Base-by-base conservation (phyloP, 2,888 invertebrate species). In the Drosophila subsilvestris region DNA sequence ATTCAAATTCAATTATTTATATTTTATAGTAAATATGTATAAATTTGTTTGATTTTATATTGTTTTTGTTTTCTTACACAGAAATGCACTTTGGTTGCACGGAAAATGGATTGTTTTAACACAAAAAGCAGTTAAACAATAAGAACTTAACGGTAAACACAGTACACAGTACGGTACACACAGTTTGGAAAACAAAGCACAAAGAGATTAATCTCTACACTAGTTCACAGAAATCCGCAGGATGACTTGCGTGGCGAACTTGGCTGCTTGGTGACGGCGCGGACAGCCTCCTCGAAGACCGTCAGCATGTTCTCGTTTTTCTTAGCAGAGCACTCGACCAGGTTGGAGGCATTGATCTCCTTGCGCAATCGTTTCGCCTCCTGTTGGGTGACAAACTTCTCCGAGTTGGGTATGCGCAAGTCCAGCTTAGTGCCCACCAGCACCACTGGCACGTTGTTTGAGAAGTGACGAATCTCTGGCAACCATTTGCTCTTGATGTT, bases 381-480 rank as follows among this genome's bases (percentile, higher is more conserved):
- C 60, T 94, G 94, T 43, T 93, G 93, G 20, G 95, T 94, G 43
- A 96, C 94, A 55, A 95, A 93, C 66, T 94, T 93, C 72, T 93
- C 91, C 14, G 93, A 93, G 89, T 93, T 91, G 84, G 92, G 84
- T 69, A 92, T 88, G 49, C 97, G 93, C 79, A 97, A 93, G 91
- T 97, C 97, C 57, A 94, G 94, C 93, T 97, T 97, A 1, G 97
- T 97, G 66, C 97, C 97, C 81, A 97, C 96, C 92, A 98, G 93
- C 79, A 98, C 94, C 74, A 97, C 95, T 60, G 97, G 96, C 43
- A 96, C 95, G 85, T 95, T 94, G 58, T 96, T 95, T 89, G 96
- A 95, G 90, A 95, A 96, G 89, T 96, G 95, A 88, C 95, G 95
- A 49, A 98, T 94, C 93, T 98, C 97, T 17, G 97, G 97, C 91